A percentile compares a stretch with the other conserved stretches of the same genome.
phyloP scores from a whole-genome alignment of 2,113 vertebrate genomes.

The Greenwoodochromis staneri region DNA sequence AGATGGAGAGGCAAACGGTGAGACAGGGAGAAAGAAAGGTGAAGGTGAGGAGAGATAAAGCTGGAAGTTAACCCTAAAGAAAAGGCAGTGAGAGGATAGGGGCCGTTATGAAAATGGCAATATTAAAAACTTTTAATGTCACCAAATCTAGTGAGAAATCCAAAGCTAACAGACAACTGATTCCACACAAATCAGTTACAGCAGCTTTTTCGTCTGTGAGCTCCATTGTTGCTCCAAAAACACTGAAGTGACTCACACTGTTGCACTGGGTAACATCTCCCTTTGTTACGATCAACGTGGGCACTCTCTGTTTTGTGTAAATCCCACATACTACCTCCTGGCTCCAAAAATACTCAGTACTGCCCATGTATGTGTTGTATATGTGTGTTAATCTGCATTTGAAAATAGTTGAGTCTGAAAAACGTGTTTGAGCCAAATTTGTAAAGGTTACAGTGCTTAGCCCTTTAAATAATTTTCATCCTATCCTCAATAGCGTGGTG shows the following conservation, averaged over 20 bases:
- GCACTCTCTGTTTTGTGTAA: not conserved
- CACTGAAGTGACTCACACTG: not conserved
- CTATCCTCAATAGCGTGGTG: not conserved
- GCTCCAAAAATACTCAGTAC: not conserved
- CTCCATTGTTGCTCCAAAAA: not conserved
- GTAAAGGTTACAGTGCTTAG: not conserved
- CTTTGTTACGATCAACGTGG: not conserved
- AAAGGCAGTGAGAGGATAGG: not conserved
- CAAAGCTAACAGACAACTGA: not conserved
- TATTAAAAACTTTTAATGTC: not conserved
- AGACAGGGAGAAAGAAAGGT: not conserved
- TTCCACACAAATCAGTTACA: not conserved
- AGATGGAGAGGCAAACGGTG: not conserved
- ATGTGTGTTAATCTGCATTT: not conserved
- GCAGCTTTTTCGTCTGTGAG: not conserved
- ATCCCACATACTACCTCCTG: not conserved
- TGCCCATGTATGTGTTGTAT: accelerated
- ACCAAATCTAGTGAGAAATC: not conserved
- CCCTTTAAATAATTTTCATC: not conserved
- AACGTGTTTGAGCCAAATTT: accelerated
- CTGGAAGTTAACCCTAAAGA: not conserved
- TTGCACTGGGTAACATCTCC: not conserved
- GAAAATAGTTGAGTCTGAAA: not conserved
- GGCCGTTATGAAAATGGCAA: not conserved
- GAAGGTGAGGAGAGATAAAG: not conserved